Evolutionary conservation across 1,140 invertebrate genomes (phyloP), one percentile per base, ranked within the genome.

Genomic region (Paralvinella palmiformis): DNA sequence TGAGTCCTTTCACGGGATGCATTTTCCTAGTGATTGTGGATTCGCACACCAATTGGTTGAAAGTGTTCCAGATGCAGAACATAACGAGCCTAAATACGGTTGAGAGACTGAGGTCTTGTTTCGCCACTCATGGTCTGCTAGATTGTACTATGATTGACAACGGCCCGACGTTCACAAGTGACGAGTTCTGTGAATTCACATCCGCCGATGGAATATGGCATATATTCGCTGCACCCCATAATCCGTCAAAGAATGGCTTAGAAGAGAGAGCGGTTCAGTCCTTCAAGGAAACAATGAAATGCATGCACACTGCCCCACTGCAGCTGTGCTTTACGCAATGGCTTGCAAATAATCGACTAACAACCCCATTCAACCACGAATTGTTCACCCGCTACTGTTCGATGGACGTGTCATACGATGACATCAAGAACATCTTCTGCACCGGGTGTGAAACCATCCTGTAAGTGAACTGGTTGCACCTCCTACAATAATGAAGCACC

Each of bases 11-110:
- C 15, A 60, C 69, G n/a, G 73, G 70, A 7, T 57, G 74, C 63
- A 76, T 62, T 48, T 76, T 79, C 37, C 63, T 84, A 0, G 69
- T 85, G 0, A 52, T 85, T 0, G 75, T 84, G 0, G 82, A 85
- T 65, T 74, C 81, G 0, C 75, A 74, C 62, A 77, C 75, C 10
- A 84, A 84, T 68, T 84, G 74, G 10, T 68, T 69, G 1, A 50
- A 70, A 62, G 4, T 59, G 4, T 27, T 41, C 36, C 24, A 37
- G 35, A 60, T 60, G 58, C n/a, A 37, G 41, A 41, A 22, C 24
- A 45, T 45, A 41, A 60, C 58, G 24, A 41, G 35, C 24, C 20
- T 20, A 37, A 32, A 22, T 4, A 60, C 58, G 7, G 31, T 60
- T 20, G 31, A 60, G n/a, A 60, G 31, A 45, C 58, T 60, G 41